Percentiles rank a stretch among this genome's conserved stretches.
phyloP scores from a whole-genome alignment of 2,113 vertebrate species.

The Anoplopoma fimbria region DNA sequence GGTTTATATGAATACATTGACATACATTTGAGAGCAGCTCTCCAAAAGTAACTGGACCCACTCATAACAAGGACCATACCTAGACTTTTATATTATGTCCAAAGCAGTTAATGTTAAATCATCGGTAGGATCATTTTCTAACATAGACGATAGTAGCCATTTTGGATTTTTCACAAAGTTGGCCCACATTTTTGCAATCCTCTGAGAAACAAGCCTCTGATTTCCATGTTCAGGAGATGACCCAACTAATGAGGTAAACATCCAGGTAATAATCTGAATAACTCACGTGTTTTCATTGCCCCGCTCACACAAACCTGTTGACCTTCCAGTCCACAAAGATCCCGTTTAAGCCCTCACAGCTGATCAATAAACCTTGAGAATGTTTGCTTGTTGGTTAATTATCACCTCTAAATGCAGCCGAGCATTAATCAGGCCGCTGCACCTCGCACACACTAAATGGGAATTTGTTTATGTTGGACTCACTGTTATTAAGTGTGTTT shows the following conservation, averaged over 20 bases:
- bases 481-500: neutral
- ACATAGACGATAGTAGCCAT: too few species aligned
- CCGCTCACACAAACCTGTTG: neutral
- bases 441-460: neutral
- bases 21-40: too few species aligned
- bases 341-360: neutral
- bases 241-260: neutral
- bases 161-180: too few species aligned
- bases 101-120: too few species aligned
- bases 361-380: conserved; percentile 29
- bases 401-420: conserved; percentile 16
- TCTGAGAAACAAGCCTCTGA: too few species aligned
- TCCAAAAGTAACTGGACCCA: too few species aligned
- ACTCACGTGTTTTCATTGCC: neutral
- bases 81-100: too few species aligned
- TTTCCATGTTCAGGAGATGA: too few species aligned
- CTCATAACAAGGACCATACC: too few species aligned
- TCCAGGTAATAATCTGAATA: neutral
- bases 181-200: too few species aligned
- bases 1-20: too few species aligned
- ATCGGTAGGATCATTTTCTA: too few species aligned
- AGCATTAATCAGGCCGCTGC: conserved; percentile 16
- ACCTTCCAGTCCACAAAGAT: neutral
- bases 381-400: conserved; percentile 16
- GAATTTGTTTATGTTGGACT: neutral